Base-by-base conservation (phyloP, 92 coral and sea anemone species). In the Pocillopora grandis region DNA sequence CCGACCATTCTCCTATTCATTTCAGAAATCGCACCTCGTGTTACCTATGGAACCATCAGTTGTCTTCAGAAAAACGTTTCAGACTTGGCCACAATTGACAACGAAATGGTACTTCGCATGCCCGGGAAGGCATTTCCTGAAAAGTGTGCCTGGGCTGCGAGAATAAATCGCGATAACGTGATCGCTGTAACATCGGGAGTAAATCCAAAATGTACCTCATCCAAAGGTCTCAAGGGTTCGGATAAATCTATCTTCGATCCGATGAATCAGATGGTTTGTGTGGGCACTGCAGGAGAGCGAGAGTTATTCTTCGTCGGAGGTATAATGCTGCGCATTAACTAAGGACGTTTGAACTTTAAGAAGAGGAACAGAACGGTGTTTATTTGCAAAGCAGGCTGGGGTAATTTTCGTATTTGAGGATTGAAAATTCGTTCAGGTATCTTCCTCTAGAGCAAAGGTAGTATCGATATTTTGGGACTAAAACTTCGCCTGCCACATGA, bases 101-200 rank as follows among this genome's bases (percentile, higher is more conserved):
- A 72, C 12, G 76, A 72, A 72, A 27, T 42, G 61, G 60, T 72
- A 17, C 4, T 42, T 42, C 76, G 76, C 76, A 72, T 72, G 76
- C 76, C 76, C n/a, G 76, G 76, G 58, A 6, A 72, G 42, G 19
- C 59, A 6, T 2, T 6, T 16, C 23, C 7, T 3, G 18, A 48
- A 42, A 42, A 48, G 48, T 72, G 76, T 60, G 61, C 76, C 12
- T 72, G 76, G 76, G 60, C 76, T 13, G 76, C 76, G 12, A 42
- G 76, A 16, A 72, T 13, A 72, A 13, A 72, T 17, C 62, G 14
- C 27, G 10, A 12, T 19, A 72, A 56, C 76, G 10, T 72, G 76
- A 42, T 20, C 3, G 58, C 76, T 17, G n/a, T 72, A 3, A 49
- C 10, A 14, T 58, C 14, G 23, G 60, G 60, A 2, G 60, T 27